Evolutionary conservation across 2,888 invertebrate species (phyloP).

Genomic region (Drosophila greeni): DNA sequence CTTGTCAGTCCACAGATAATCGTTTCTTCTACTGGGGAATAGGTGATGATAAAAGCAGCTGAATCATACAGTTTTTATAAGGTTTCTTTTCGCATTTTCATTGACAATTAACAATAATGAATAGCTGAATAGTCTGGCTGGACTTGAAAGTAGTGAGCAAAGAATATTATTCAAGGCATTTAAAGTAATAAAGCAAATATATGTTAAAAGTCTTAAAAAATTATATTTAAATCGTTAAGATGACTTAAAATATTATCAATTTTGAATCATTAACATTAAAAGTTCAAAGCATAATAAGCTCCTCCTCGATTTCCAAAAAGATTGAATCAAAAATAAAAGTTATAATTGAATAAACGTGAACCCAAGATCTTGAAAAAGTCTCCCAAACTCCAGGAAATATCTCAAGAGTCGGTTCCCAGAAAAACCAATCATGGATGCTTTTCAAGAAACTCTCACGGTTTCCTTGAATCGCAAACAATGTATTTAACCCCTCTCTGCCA

Average conservation of each 20-base stretch:
- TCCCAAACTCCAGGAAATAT: slow-evolving; percentile 3
- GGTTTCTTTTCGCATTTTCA: neutral
- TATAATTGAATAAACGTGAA: slow-evolving; percentile 2
- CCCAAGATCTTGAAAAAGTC: neutral
- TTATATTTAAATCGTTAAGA: neutral
- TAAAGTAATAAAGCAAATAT: neutral
- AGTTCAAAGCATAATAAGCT: neutral
- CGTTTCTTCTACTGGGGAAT: slow-evolving; percentile 16
- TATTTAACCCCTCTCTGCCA: slow-evolving; percentile 26
- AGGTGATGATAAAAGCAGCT: slow-evolving; percentile 6
- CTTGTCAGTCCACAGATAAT: slow-evolving; percentile 37
- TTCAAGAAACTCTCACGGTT: slow-evolving; percentile 3
- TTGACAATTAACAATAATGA: slow-evolving; percentile 13
- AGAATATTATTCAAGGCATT: neutral
- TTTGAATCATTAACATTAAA: neutral
- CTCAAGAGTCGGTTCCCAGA: slow-evolving; percentile 1
- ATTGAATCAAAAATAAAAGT: neutral
- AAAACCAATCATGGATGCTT: slow-evolving; percentile 17
- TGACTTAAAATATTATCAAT: neutral
- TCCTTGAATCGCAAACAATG: slow-evolving; percentile 25
- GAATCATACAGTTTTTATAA: slow-evolving; percentile 20
- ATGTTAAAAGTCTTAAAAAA: neutral
- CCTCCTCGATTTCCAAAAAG: neutral
- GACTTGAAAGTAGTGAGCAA: neutral
- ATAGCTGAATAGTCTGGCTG: neutral